Conservation (phyloP, 2,113 vertebrate genomes). For the Corydoras maculifer region DNA sequence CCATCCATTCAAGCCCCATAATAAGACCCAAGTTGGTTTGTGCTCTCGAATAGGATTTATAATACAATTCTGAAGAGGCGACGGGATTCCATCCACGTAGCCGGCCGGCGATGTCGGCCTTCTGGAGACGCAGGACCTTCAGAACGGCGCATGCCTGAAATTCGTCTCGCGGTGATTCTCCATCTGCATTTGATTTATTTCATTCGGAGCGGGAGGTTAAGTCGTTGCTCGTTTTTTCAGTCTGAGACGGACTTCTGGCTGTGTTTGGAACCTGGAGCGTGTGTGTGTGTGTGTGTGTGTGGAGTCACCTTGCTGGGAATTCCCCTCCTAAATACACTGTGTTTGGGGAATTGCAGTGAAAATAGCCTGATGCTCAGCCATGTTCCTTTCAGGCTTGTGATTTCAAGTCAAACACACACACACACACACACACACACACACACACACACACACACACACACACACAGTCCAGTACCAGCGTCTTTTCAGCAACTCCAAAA, state of each 20-base stretch:
- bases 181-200: not conserved
- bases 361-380: not conserved
- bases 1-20: too few species aligned
- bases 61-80: too few species aligned
- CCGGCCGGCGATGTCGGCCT: too few species aligned
- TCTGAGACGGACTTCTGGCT: not conserved
- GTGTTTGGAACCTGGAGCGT: not conserved
- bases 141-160: not conserved
- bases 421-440: not conserved
- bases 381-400: not conserved
- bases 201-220: not conserved
- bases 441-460: conserved; percentile 16
- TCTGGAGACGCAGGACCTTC: not conserved
- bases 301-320: conserved; percentile 1
- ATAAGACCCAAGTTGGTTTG: too few species aligned
- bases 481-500: not conserved
- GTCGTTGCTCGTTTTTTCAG: not conserved
- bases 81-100: too few species aligned
- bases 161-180: not conserved
- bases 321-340: conserved; percentile 25
- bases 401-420: not conserved
- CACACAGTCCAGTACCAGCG: conserved; percentile 7
- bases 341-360: not conserved
- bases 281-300: not conserved
- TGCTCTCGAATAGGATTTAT: too few species aligned